A percentile compares a stretch with the other conserved stretches of the same genome.
These are phyloP conservation scores for Coenobita brevimanus DNA, from an alignment of 1,140 invertebrate genomes.

Conservation along the genomic window DNA sequence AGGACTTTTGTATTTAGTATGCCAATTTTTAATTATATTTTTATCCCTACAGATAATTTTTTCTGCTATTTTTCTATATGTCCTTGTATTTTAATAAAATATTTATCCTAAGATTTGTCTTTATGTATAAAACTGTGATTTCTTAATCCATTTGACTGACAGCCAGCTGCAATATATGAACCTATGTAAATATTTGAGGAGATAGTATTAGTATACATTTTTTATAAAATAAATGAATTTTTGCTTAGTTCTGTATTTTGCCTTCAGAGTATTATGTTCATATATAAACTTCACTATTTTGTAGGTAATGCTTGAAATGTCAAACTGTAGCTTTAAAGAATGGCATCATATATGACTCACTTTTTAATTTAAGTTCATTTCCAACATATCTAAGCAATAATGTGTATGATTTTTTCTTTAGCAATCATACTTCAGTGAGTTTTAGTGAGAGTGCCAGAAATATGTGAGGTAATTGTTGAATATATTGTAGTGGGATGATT, in stretches of 20 bases:
- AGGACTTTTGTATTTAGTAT: conserved; percentile 42
- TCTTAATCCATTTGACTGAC: conserved; percentile 53
- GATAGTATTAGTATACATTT: conserved; percentile 48
- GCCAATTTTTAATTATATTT: conserved; percentile 33
- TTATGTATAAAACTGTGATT: conserved; percentile 57
- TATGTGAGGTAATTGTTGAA: conserved; percentile 35
- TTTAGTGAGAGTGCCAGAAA: conserved; percentile 56
- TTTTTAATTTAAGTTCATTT: conserved; percentile 53
- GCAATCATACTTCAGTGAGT: conserved; percentile 38
- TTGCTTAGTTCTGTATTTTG: conserved; percentile 47
- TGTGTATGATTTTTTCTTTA: conserved; percentile 35
- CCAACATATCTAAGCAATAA: conserved; percentile 64
- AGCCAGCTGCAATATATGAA: conserved; percentile 63
- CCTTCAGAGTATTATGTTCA: conserved; percentile 58
- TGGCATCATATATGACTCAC: conserved; percentile 47
- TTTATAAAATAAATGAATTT: conserved; percentile 35
- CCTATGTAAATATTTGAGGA: conserved; percentile 52
- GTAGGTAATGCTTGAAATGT: conserved; percentile 49
- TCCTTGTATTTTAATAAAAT: neutral
- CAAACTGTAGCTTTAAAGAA: conserved; percentile 62
- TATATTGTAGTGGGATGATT: conserved; percentile 45
- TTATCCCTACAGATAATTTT: conserved; percentile 49
- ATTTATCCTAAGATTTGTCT: conserved; percentile 23
- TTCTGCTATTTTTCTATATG: conserved; percentile 53
- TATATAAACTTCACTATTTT: conserved; percentile 39